Percentiles rank a stretch among this genome's conserved stretches.
These are phyloP conservation scores for Arnoldichthys spilopterus DNA, from an alignment of 2,797 vertebrate species.

Conservation along the genomic window DNA sequence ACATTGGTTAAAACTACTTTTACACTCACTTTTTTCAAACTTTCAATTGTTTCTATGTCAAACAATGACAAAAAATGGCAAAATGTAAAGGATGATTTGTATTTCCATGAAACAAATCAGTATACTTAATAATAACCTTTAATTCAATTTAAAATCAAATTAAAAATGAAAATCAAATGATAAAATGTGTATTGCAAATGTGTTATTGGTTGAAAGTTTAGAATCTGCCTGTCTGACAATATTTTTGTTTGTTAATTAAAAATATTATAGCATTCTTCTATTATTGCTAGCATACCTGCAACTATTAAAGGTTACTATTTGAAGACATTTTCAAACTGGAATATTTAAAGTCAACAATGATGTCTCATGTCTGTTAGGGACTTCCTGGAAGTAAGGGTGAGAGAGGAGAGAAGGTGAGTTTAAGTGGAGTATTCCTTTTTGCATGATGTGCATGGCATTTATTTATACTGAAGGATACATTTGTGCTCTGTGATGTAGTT, in stretches of 20 bases:
- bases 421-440: slow-evolving; percentile 4
- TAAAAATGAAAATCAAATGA: too few species aligned
- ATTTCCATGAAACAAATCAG: neutral
- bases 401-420: slow-evolving; percentile 90
- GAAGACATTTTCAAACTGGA: neutral
- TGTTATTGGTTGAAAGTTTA: neutral
- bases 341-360: neutral
- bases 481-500: neutral
- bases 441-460: neutral
- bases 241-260: neutral
- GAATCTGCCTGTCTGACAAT: neutral
- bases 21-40: neutral
- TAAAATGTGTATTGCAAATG: too few species aligned
- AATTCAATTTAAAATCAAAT: too few species aligned
- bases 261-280: neutral
- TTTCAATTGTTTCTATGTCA: neutral
- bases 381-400: slow-evolving; percentile 91
- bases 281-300: neutral
- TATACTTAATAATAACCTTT: neutral
- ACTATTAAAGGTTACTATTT: neutral
- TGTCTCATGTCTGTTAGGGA: slow-evolving; percentile 73
- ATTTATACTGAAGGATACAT: neutral
- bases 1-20: neutral
- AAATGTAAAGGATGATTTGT: neutral
- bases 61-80: too few species aligned